Evolutionary conservation across 2,797 vertebrate species (phyloP), one percentile per base, ranked within the genome.

Genomic region (Aplochiton taeniatus): DNA sequence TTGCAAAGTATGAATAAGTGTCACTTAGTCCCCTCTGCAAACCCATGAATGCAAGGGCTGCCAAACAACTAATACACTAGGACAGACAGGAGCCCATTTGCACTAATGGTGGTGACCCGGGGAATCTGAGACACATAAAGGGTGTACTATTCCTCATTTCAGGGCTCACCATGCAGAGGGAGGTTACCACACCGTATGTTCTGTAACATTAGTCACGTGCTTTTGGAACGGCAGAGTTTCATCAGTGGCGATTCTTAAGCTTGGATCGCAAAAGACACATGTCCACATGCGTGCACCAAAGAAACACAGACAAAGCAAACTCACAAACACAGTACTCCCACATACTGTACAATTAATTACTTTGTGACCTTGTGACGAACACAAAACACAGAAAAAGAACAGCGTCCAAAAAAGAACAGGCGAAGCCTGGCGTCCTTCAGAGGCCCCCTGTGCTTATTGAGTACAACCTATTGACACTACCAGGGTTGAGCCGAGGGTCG

Each of bases 371-470:
- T 74, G 75, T 67, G 68, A 13, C 68, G 63, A 66, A 68, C 53
- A 72, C 50, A 48, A 56, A 66, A 60, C 73, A 44, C 70, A 69
- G 73, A 54, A 80, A 83, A 83, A 73, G 58, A 74, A 67, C 66
- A 66, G 42, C 59, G 17, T 57, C 60, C 57, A 20, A 42, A 51
- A 67, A 74, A 78, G 66, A 70, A 60, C 6, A 1, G 70, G 59
- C 61, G 41, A 61, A 65, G 63, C 51, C 11, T 11, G 0, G 12
- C 20, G 77, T 67, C 83, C 83, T 86, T 85, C 78, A n/a, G n/a
- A n/a, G n/a, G n/a, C n/a, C n/a, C n/a, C n/a, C n/a, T n/a, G n/a
- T n/a, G n/a, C n/a, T n/a, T n/a, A n/a, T n/a, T n/a, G n/a, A n/a
- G 79, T 73, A 70, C 19, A 67, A 66, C 63, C 63, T 71, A 67